Conservation (phyloP, 2,888 invertebrate genomes). For the Drosophila longiperda region DNA sequence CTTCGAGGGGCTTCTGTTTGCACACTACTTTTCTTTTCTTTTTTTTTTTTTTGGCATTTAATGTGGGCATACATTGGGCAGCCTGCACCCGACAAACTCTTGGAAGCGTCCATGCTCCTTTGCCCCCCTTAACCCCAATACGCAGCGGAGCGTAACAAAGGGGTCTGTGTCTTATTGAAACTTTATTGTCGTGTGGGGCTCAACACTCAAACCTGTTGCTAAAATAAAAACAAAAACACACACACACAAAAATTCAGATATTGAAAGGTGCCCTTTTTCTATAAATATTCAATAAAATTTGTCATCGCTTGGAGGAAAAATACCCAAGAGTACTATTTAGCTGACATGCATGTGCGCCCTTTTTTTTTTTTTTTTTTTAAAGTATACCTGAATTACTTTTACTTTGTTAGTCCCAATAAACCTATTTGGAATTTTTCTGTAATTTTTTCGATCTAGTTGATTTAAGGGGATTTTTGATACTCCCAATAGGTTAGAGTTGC, state of each 20-base stretch:
- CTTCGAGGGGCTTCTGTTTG: conserved; percentile 31
- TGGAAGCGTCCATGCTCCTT: background rate
- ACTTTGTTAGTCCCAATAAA: too few relatives aligned
- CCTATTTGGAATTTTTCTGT: background rate
- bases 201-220: conserved; percentile 41
- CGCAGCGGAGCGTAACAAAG: conserved; percentile 31
- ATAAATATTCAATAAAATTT: conserved; percentile 49
- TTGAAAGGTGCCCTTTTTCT: conserved; percentile 15
- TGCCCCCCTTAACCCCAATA: background rate
- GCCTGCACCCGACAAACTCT: background rate
- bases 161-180: conserved; percentile 49
- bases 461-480: background rate
- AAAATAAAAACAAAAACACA: background rate
- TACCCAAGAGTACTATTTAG: conserved; percentile 35
- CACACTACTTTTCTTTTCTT: background rate
- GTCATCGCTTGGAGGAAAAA: conserved; percentile 9
- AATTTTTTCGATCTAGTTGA: background rate
- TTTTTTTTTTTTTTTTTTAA: conserved; percentile 23
- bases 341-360: conserved; percentile 22
- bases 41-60: conserved; percentile 3
- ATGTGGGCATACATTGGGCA: background rate
- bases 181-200: conserved; percentile 43
- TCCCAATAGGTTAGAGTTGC: background rate
- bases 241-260: conserved; percentile 1
- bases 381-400: background rate